These are phyloP conservation scores for Morbakka virulenta DNA, from an alignment of 30 jellyfish, hydroid and myxozoan species.

Conservation along the genomic window DNA sequence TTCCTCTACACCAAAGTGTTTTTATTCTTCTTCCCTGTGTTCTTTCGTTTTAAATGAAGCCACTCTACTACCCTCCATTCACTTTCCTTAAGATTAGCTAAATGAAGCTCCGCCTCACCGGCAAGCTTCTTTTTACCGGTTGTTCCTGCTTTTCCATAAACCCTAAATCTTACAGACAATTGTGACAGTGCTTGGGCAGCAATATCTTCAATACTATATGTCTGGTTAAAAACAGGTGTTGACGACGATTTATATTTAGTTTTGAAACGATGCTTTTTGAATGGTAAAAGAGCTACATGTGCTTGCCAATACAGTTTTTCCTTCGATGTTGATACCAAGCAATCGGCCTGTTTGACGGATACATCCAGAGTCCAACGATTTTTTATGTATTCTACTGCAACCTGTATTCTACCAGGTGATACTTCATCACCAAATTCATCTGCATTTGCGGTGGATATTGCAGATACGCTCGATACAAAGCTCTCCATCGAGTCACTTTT, in stretches of 20 bases:
- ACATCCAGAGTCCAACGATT: slow-evolving; percentile 72
- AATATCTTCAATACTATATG: slow-evolving; percentile 76
- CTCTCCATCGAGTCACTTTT: slow-evolving; percentile 94
- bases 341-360: slow-evolving; percentile 94
- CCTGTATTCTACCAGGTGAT: slow-evolving; percentile 92
- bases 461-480: slow-evolving; percentile 79
- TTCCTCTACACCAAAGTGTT: no score
- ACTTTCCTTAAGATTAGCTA: slow-evolving; percentile 50
- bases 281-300: slow-evolving; percentile 85
- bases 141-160: slow-evolving; percentile 88
- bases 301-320: slow-evolving; percentile 95
- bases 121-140: slow-evolving; percentile 95
- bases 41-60: slow-evolving; percentile 71
- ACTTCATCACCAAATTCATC: slow-evolving; percentile 94
- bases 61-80: slow-evolving; percentile 69
- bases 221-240: slow-evolving; percentile 92
- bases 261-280: slow-evolving; percentile 85
- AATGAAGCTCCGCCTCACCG: slow-evolving; percentile 80
- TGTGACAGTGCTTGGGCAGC: slow-evolving; percentile 88
- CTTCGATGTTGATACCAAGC: slow-evolving; percentile 69
- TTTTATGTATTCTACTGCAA: slow-evolving; percentile 70
- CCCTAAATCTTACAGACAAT: slow-evolving; percentile 78
- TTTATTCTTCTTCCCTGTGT: not conserved
- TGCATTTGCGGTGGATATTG: slow-evolving; percentile 65
- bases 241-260: slow-evolving; percentile 90